Conservation (phyloP, 2,888 invertebrate genomes). For the Quadroppia sp. region DNA sequence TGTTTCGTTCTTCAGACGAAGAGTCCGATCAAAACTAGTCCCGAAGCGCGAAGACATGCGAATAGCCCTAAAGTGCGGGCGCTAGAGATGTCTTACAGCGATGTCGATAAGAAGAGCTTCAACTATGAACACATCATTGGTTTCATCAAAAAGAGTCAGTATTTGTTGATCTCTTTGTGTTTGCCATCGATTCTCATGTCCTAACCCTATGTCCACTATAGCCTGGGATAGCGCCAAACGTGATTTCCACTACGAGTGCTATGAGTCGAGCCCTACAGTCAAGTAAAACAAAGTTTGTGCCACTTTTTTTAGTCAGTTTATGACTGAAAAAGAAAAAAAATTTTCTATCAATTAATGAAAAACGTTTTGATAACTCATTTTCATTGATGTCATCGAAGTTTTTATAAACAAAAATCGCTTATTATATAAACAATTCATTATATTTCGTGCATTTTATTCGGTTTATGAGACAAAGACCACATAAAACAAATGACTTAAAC, state of each 20-base stretch:
- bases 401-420: not conserved
- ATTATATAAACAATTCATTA: not conserved
- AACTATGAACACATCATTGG: constrained; percentile 37
- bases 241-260: constrained; percentile 5
- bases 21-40: constrained; percentile 15
- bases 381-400: constrained; percentile 6
- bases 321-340: not conserved
- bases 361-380: constrained; percentile 4
- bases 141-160: constrained; percentile 36
- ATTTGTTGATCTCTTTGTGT: not conserved
- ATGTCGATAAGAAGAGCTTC: constrained; percentile 38
- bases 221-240: constrained; percentile 33
- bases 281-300: constrained; percentile 30
- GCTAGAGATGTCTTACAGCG: not conserved
- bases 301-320: not conserved
- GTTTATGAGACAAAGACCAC: not conserved
- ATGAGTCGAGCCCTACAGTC: constrained; percentile 21
- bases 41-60: constrained; percentile 2
- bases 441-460: constrained; percentile 25
- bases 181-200: not conserved
- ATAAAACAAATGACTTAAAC: not conserved
- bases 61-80: constrained; percentile 19
- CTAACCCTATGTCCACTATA: not conserved
- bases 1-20: not conserved
- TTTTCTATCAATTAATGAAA: not conserved